Percentiles rank a stretch among this genome's conserved stretches.
phyloP scores from a whole-genome alignment of 2,113 vertebrate genomes.

The Oreotrochilus melanogaster region DNA sequence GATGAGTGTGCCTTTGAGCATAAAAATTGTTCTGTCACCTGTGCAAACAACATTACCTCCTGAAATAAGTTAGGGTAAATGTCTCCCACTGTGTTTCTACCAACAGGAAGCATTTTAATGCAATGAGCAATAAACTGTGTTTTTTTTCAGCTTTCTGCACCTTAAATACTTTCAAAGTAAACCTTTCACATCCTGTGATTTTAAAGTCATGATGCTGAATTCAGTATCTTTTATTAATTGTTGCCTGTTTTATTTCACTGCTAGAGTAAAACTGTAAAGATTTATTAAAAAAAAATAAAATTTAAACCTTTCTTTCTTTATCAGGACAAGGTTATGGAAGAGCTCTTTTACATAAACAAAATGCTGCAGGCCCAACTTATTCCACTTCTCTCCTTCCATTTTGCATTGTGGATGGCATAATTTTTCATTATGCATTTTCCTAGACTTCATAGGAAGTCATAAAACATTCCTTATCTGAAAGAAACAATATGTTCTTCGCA shows the following conservation, averaged over 20 bases:
- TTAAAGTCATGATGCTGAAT: not conserved
- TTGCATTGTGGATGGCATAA: slow-evolving; percentile 66
- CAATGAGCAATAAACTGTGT: not conserved
- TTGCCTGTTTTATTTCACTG: slow-evolving; percentile 22
- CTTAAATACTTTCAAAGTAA: not conserved
- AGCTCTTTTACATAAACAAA: slow-evolving; percentile 59
- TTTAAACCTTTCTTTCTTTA: slow-evolving; percentile 49
- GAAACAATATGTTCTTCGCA: slow-evolving; percentile 69
- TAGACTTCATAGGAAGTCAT: slow-evolving; percentile 59
- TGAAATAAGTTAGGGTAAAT: not conserved
- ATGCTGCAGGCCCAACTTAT: slow-evolving; percentile 59
- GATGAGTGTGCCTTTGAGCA: not conserved
- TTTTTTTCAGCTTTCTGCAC: not conserved
- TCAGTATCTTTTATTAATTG: slow-evolving; percentile 28
- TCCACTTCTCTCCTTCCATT: slow-evolving; percentile 53
- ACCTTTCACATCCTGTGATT: not conserved
- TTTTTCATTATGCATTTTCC: slow-evolving; percentile 67
- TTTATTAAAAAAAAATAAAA: not conserved
- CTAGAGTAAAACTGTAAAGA: not conserved
- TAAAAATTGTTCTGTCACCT: not conserved
- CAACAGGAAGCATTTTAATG: not conserved
- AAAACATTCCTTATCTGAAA: slow-evolving; percentile 70
- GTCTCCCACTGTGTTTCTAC: not conserved
- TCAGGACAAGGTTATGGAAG: slow-evolving; percentile 18
- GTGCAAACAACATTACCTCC: not conserved